Evolutionary conservation across 2,113 vertebrate genomes (phyloP).

Genomic region (Scartelaos histophorus): DNA sequence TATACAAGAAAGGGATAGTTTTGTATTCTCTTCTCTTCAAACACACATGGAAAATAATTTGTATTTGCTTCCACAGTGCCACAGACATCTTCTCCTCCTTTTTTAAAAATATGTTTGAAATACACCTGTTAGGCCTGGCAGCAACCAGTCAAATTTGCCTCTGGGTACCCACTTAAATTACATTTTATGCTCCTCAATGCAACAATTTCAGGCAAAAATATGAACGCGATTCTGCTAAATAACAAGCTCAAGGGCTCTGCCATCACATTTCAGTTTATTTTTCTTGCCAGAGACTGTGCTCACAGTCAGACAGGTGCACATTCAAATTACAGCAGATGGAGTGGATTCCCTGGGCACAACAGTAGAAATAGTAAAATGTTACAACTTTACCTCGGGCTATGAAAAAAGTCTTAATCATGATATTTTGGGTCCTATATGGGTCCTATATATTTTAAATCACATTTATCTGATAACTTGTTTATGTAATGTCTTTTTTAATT

Average conservation of each 20-base stretch:
- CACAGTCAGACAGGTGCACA: neutral
- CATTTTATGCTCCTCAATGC: neutral
- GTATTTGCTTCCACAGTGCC: too few relatives aligned
- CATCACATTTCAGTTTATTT: neutral
- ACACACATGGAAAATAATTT: neutral
- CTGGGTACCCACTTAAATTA: neutral
- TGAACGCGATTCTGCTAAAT: neutral
- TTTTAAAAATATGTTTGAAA: neutral
- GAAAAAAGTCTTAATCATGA: neutral
- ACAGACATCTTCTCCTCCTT: too few relatives aligned
- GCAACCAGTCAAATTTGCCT: neutral
- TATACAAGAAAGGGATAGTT: too few relatives aligned
- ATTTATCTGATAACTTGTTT: neutral
- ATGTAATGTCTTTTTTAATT: too few relatives aligned
- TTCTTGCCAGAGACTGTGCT: neutral
- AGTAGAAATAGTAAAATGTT: neutral
- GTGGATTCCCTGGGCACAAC: neutral
- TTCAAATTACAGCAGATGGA: neutral
- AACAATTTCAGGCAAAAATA: slow-evolving; percentile 4
- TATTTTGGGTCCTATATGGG: neutral
- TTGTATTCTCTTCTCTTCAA: neutral
- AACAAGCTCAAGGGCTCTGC: slow-evolving; percentile 1
- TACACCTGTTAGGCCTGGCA: neutral
- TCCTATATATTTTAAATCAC: neutral
- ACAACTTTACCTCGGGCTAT: neutral